Base-by-base conservation (phyloP, 1,140 invertebrate genomes). In the Zaprionus kolodkinae region DNA sequence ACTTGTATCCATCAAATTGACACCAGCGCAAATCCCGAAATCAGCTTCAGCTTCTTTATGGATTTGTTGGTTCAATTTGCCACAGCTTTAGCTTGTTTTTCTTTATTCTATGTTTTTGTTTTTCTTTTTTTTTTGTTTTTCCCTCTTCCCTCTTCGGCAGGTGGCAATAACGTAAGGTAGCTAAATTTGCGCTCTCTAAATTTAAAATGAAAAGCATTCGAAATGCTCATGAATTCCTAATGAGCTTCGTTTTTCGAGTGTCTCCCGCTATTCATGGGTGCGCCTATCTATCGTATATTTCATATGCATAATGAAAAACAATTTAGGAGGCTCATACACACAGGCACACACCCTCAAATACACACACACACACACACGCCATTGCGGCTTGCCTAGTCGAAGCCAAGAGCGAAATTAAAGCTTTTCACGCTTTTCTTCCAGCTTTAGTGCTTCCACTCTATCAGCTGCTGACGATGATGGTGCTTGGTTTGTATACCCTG, bases 301-400 rank as follows among this genome's bases (percentile, higher is more conserved):
- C 65, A 69, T 80, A 81, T 84, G 65, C 80, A 87, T 80, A 88
- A 87, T 88, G 84, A 88, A 84, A 80, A 79, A 68, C 43, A 67
- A 61, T 73, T 69, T 65, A 50, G 35, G 50, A 67, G 45, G 27
- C 25, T 38, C 36, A 59, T 13, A 30, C 17, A 59, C 15, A 61
- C 38, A 60, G 13, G 59, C 33, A 36, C 6, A 33, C 33, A 56
- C 15, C 52, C 33, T 61, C 60, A 56, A 69, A 66, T 70, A 62
- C 62, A 57, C 36, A 71, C 30, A 64, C 60, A 56, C 43, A 17
- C n/a, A 33, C 7, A 15, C 21, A 50, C n/a, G 45, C 15, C 6
- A 21, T 21, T 87, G 66, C 84, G 79, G 50, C 71, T 76, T 72
- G 9, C 35, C 38, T 56, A 71, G 64, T 66, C 67, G 60, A 67